A percentile compares a stretch with the other conserved stretches of the same genome.
Evolutionary conservation across 2,888 invertebrate species (phyloP).

Genomic region (Pantelozetes paolii): DNA sequence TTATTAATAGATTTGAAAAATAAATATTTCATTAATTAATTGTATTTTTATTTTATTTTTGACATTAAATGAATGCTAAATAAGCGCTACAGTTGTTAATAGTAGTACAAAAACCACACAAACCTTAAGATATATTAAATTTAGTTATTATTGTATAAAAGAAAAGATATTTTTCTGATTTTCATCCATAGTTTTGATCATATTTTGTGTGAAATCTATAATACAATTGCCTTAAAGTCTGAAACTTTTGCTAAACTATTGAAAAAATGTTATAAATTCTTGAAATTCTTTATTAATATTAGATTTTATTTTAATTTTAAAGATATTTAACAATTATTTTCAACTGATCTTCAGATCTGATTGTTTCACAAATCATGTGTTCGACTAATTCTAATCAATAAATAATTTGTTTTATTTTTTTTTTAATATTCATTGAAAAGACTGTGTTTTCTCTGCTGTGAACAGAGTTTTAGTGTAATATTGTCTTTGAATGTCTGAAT

Average conservation of each 20-base stretch:
- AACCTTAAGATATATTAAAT: too few relatives aligned
- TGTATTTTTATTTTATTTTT: background rate
- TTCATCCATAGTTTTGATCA: too few relatives aligned
- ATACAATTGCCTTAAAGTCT: too few relatives aligned
- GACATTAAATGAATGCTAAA: background rate
- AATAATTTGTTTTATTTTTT: background rate
- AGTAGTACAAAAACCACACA: background rate
- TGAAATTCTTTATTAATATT: too few relatives aligned
- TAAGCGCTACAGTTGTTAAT: slow-evolving; percentile 16
- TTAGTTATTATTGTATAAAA: background rate
- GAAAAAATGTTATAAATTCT: too few relatives aligned
- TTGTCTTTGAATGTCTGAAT: background rate
- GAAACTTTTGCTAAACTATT: too few relatives aligned
- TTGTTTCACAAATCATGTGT: background rate
- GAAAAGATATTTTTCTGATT: background rate
- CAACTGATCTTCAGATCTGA: slow-evolving; percentile 8
- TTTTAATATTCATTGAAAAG: background rate
- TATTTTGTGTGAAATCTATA: too few relatives aligned
- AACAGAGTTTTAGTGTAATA: background rate
- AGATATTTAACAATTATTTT: background rate
- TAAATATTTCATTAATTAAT: too few relatives aligned
- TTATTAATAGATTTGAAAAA: too few relatives aligned
- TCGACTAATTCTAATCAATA: slow-evolving; percentile 12
- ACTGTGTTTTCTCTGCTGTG: background rate
- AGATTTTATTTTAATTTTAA: background rate